Conservation (phyloP, 2,888 invertebrate genomes). For the Dugesia japonica region DNA sequence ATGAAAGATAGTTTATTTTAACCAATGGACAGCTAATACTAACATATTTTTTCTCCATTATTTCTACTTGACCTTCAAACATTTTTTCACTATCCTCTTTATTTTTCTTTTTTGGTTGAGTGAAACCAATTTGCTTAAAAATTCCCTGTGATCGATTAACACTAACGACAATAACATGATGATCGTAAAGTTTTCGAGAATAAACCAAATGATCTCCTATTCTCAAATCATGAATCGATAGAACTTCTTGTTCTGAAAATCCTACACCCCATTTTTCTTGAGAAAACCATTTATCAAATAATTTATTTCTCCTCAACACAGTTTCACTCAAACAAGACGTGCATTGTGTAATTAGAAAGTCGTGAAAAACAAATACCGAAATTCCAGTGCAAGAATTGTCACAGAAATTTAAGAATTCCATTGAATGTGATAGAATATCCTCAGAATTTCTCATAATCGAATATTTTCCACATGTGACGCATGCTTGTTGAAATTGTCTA, state of each 20-base stretch:
- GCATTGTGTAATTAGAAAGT: neutral
- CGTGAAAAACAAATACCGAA: neutral
- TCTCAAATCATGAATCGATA: neutral
- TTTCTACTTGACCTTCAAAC: neutral
- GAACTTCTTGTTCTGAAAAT: neutral
- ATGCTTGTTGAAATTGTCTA: too few species aligned
- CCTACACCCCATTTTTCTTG: neutral
- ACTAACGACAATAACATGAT: neutral
- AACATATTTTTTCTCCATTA: neutral
- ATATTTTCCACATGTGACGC: too few species aligned
- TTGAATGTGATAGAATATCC: neutral
- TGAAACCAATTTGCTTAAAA: conserved; percentile 17
- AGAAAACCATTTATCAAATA: neutral
- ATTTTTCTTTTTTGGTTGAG: neutral
- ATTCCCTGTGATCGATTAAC: neutral
- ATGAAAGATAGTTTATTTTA: neutral
- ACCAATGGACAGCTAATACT: neutral
- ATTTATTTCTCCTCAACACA: neutral
- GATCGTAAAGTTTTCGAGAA: neutral
- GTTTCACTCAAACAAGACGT: neutral
- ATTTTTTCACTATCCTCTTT: neutral
- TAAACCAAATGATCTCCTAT: conserved; percentile 8
- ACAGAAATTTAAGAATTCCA: neutral
- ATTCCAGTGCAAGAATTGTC: neutral
- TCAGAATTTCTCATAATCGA: too few species aligned